A percentile compares a stretch with the other conserved stretches of the same genome.
Conservation (phyloP, 2,113 vertebrate genomes). For the Ia io region DNA sequence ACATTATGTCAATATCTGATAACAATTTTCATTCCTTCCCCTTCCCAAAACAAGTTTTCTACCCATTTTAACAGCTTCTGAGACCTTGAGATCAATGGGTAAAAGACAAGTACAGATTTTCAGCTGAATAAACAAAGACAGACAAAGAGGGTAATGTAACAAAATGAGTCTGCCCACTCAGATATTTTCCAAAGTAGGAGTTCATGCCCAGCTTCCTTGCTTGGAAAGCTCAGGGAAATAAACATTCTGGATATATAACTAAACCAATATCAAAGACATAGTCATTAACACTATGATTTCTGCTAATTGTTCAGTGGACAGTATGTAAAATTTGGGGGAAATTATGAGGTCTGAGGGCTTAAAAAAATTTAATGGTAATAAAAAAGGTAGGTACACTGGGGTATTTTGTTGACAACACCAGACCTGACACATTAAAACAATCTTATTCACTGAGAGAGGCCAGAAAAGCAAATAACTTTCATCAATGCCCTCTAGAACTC, state of each 20-base stretch:
- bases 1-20: not conserved
- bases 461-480: not conserved
- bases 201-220: conserved; percentile 57
- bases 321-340: not conserved
- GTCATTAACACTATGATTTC: conserved; percentile 28
- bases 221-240: conserved; percentile 61
- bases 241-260: conserved; percentile 61
- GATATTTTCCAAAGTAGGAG: conserved; percentile 75
- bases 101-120: conserved; percentile 66
- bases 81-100: conserved; percentile 40
- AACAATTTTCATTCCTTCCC: conserved; percentile 46
- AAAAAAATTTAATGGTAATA: conserved; percentile 13
- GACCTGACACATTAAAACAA: conserved; percentile 7
- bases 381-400: not conserved
- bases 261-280: conserved; percentile 43
- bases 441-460: not conserved
- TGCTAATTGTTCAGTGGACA: not conserved
- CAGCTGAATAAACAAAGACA: conserved; percentile 75
- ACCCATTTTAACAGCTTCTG: conserved; percentile 50
- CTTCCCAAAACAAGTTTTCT: conserved; percentile 45
- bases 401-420: not conserved
- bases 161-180: conserved; percentile 72
- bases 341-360: not conserved
- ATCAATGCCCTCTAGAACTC: not conserved
- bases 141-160: conserved; percentile 76